Evolutionary conservation across 2,888 invertebrate species (phyloP), one percentile per base, ranked within the genome.

Genomic region (Pseudococcus jackbeardsleyi): DNA sequence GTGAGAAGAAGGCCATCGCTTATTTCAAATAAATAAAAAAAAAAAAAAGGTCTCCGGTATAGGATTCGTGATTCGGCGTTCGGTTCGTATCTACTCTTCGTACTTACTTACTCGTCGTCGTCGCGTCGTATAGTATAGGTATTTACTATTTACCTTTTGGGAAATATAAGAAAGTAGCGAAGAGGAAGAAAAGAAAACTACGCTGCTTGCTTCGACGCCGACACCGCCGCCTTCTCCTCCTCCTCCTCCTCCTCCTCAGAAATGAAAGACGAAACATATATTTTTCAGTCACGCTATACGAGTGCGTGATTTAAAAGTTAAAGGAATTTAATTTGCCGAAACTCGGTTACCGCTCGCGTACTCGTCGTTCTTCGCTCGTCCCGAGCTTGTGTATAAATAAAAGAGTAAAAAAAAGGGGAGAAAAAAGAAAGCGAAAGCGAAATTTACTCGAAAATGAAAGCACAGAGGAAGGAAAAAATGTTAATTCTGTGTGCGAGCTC

Each of bases 281-380:
- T 33, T 85, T 85, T 85, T 54, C 54, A 54, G 85, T 85, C 85
- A 54, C 85, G 85, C 85, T 54, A 85, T n/a, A 26, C 54, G 42
- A 39, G 85, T 85, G 85, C 85, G 85, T 85, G 85, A 85, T 85
- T 77, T 77, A 22, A n/a, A 77, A 77, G 54, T 54, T 54, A 85
- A 85, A 59, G 54, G 85, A 33, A 50, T 54, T 85, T 85, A 46
- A 84, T 84, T 50, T 50, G 85, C 59, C 39, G 84, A 50, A 84
- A 77, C 77, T 77, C 77, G 77, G 77, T 77, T 77, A 77, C 77
- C 77, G 12, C 77, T 42, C 33, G 42, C n/a, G 42, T 42, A 22
- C 22, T 19, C 68, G 22, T 9, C 26, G 26, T 3, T 26, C 68
- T 3, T 26, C 54, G n/a, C 54, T 12, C 48, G 15, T 50, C 48